phyloP scores from a whole-genome alignment of 2,888 invertebrate genomes.

The Germaria angustata region DNA sequence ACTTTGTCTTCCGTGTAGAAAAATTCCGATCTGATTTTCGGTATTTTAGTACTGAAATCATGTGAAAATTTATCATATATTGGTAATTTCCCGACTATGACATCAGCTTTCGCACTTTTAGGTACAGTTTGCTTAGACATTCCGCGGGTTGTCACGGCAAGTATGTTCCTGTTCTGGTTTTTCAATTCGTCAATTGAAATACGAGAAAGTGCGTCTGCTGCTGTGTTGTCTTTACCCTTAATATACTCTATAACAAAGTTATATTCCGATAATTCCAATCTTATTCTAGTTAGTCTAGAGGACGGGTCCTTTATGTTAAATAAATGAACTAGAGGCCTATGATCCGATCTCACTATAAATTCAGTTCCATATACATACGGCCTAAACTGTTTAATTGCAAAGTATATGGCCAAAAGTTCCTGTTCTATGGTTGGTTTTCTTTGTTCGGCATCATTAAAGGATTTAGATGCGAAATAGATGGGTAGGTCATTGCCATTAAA shows the following conservation, averaged over 20 bases:
- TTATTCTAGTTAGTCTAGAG: conserved; percentile 19
- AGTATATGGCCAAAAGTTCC: conserved; percentile 67
- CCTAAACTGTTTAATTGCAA: conserved; percentile 67
- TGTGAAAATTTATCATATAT: conserved; percentile 20
- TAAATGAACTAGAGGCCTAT: conserved; percentile 68
- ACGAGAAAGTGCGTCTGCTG: conserved; percentile 27
- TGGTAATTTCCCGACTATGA: background rate
- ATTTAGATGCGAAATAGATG: too few species aligned
- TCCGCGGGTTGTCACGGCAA: conserved; percentile 2
- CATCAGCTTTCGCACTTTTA: background rate
- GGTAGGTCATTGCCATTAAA: too few species aligned
- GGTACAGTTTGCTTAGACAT: background rate
- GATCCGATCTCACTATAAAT: conserved; percentile 68
- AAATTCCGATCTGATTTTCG: background rate
- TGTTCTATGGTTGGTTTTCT: conserved; percentile 30
- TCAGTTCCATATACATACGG: conserved; percentile 63
- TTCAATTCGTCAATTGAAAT: conserved; percentile 42
- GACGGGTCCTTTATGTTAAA: conserved; percentile 48
- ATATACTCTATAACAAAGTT: conserved; percentile 25
- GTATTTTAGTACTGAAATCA: background rate
- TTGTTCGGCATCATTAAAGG: too few species aligned
- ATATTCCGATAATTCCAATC: conserved; percentile 27
- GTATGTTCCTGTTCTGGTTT: conserved; percentile 14
- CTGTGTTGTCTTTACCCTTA: conserved; percentile 17
- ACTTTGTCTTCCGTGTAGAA: background rate